Conservation (phyloP, 53 echinoderm and acorn worm genomes). For the Echinometra lucunter region DNA sequence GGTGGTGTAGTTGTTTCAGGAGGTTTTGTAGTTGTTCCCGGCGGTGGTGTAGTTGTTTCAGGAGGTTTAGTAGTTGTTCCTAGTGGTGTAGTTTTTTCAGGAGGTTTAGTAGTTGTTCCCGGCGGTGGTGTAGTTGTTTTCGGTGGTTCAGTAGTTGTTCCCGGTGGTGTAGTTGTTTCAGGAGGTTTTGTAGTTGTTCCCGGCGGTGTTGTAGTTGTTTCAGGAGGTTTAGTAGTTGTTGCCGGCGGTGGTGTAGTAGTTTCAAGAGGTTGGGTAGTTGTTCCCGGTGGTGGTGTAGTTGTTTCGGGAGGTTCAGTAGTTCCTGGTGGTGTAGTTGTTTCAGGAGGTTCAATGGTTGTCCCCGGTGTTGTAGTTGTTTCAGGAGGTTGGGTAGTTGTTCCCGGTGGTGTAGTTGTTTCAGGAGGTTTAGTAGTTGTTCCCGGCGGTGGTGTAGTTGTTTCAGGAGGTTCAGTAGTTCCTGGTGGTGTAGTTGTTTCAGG, state of each 20-base stretch:
- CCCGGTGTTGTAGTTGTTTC: conserved; percentile 14
- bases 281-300: conserved; percentile 45
- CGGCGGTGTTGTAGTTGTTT: background rate
- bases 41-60: background rate
- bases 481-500: too few relatives aligned
- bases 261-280: background rate
- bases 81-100: too few relatives aligned
- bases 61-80: conserved; percentile 13
- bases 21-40: background rate
- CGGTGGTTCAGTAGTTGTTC: conserved; percentile 14
- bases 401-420: conserved; percentile 21
- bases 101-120: too few relatives aligned
- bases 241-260: background rate
- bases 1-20: background rate
- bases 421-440: too few relatives aligned
- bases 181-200: conserved; percentile 38
- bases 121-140: too few relatives aligned
- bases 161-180: too few relatives aligned
- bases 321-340: too few relatives aligned
- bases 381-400: background rate
- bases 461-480: background rate
- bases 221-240: background rate
- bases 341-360: background rate
- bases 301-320: background rate
- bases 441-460: conserved; percentile 1